Base-by-base conservation (phyloP, 2,113 vertebrate species). In the Trematocara macrostoma region DNA sequence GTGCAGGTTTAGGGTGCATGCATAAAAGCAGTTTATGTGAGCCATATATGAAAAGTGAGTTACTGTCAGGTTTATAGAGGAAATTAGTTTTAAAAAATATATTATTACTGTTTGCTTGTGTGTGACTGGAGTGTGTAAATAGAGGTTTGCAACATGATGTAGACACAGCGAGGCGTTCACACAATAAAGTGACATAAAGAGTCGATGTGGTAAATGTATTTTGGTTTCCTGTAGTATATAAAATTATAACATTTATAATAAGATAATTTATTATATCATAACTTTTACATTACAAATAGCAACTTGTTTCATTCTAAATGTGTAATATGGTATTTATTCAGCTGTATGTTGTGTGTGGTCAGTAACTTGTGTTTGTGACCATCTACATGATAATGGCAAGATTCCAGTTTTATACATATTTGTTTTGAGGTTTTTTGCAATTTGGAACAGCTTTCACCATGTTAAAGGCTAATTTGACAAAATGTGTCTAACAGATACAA, bases 11-110 rank as follows among this genome's bases (percentile, higher is more conserved):
- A 42, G 47, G 11, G 53, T 52, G 35, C 88, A 69, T 35, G 79
- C 20, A 69, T 31, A 29, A 80, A 79, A 67, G 78, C 57, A 89
- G 78, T 56, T 55, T 52, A 56, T 52, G 31, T 12, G 18, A 35
- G 56, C 57, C 52, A 64, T 87, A 29, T 82, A 59, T 57, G 23
- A 53, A 71, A 81, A 84, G 56, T 78, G 57, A 51, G 78, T 92
- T 82, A 47, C 80, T 79, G 42, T 82, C 59, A 40, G 88, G 7
- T 26, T 45, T 49, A 74, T 45, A 47, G 29, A 80, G 85, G 76
- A 86, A 18, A 45, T 11, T 49, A 6, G 4, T 18, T 67, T 0
- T 5, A 40, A 61, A 29, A 59, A 4, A 61, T 0, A n/a, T 0
- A 71, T 47, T 74, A 15, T 76, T 76, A 31, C 42, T 49, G 14